A percentile compares a stretch with the other conserved stretches of the same genome.
These are phyloP conservation scores for Syngnathus floridae DNA, from an alignment of 2,113 vertebrate species.

Conservation along the genomic window DNA sequence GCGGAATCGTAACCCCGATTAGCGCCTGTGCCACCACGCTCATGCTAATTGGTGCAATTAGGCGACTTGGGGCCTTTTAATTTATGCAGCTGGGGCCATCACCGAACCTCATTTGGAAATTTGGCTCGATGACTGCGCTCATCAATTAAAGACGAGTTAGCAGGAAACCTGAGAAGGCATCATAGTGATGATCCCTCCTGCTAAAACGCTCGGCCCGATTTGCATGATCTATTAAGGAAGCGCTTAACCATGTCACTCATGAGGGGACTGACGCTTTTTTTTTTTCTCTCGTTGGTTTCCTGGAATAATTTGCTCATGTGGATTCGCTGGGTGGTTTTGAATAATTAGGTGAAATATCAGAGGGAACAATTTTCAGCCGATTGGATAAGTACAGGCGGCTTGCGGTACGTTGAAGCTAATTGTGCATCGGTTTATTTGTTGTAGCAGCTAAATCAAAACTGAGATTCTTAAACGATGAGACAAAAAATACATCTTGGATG, in stretches of 20 bases:
- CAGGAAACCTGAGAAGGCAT: conserved; percentile 50
- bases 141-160: conserved; percentile 60
- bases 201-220: conserved; percentile 54
- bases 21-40: conserved; percentile 39
- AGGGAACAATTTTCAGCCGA: conserved; percentile 26
- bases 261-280: conserved; percentile 18
- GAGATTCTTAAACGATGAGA: no score
- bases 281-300: conserved; percentile 30
- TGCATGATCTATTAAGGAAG: conserved; percentile 65
- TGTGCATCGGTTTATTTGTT: background rate
- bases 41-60: conserved; percentile 66
- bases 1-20: conserved; percentile 42
- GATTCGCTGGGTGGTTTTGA: conserved; percentile 44
- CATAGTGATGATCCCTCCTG: conserved; percentile 42
- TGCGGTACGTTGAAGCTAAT: conserved; percentile 2
- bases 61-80: conserved; percentile 54
- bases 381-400: conserved; percentile 6
- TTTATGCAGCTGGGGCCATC: conserved; percentile 56
- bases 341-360: conserved; percentile 40
- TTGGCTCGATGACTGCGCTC: conserved; percentile 58
- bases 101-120: conserved; percentile 43
- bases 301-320: conserved; percentile 54
- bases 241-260: conserved; percentile 52
- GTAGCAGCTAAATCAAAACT: background rate
- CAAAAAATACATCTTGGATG: no score